Conservation (phyloP, 2,113 vertebrate species). For the Blennius ocellaris region DNA sequence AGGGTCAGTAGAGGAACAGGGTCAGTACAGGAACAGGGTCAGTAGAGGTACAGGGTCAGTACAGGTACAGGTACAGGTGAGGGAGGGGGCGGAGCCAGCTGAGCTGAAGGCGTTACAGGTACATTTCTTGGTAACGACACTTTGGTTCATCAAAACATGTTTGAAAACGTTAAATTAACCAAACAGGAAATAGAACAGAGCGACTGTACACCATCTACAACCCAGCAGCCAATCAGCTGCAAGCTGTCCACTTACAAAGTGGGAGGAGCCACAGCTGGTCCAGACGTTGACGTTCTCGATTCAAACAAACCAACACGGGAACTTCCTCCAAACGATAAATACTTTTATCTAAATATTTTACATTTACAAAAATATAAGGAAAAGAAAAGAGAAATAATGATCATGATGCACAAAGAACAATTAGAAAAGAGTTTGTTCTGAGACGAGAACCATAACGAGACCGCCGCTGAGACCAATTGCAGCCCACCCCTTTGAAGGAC, state of each 20-base stretch:
- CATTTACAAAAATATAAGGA: too few relatives aligned
- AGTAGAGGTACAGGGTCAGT: too few relatives aligned
- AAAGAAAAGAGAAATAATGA: background rate
- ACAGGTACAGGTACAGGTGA: too few relatives aligned
- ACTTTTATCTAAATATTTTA: too few relatives aligned
- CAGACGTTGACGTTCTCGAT: too few relatives aligned
- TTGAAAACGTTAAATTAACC: slow-evolving; percentile 75
- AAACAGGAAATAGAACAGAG: slow-evolving; percentile 60
- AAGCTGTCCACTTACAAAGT: slow-evolving; percentile 3
- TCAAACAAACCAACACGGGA: background rate
- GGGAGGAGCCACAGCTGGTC: slow-evolving; percentile 14
- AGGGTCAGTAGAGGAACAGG: too few relatives aligned
- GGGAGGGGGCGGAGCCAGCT: too few relatives aligned
- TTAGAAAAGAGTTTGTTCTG: background rate
- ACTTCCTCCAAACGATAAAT: too few relatives aligned
- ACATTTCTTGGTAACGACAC: slow-evolving; percentile 76
- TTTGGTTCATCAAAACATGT: slow-evolving; percentile 85
- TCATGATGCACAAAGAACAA: background rate
- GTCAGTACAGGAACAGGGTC: too few relatives aligned
- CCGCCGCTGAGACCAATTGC: too few relatives aligned
- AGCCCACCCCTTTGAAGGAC: background rate
- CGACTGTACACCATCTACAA: slow-evolving; percentile 78
- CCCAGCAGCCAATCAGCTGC: slow-evolving; percentile 33
- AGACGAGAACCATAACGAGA: too few relatives aligned
- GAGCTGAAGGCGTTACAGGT: slow-evolving; percentile 40